These are phyloP conservation scores for Theocolax elegans DNA, from an alignment of 1,140 invertebrate genomes.

Conservation along the genomic window DNA sequence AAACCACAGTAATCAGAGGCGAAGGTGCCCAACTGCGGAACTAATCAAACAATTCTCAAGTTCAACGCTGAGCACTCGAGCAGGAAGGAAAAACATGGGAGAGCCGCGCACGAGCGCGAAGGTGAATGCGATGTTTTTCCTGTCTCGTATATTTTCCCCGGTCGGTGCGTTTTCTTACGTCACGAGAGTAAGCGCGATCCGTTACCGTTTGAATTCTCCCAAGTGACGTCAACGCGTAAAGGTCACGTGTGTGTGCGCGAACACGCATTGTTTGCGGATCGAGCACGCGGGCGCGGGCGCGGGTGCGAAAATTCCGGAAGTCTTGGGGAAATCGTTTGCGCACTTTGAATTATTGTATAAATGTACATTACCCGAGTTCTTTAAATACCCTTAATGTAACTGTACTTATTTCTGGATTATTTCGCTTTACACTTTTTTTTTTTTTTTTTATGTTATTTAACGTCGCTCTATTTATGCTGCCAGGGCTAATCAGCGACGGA, in stretches of 20 bases:
- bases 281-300: too few relatives aligned
- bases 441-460: too few relatives aligned
- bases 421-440: too few relatives aligned
- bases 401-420: too few relatives aligned
- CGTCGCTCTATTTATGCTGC: too few relatives aligned
- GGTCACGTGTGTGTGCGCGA: background rate
- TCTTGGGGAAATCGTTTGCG: too few relatives aligned
- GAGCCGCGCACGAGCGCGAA: background rate
- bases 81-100: background rate
- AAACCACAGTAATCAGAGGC: too few relatives aligned
- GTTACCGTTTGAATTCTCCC: constrained; percentile 25
- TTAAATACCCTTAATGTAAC: too few relatives aligned
- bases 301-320: too few relatives aligned
- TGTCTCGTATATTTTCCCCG: constrained; percentile 5
- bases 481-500: too few relatives aligned
- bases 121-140: constrained; percentile 28
- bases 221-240: constrained; percentile 24
- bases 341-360: too few relatives aligned
- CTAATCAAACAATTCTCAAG: constrained; percentile 7
- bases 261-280: background rate
- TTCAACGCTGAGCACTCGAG: background rate
- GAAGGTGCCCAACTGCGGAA: constrained; percentile 3
- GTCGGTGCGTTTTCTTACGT: background rate
- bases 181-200: background rate
- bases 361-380: too few relatives aligned